Base-by-base conservation (phyloP, 2,113 vertebrate genomes). In the Sinocyclocheilus rhinocerous region DNA sequence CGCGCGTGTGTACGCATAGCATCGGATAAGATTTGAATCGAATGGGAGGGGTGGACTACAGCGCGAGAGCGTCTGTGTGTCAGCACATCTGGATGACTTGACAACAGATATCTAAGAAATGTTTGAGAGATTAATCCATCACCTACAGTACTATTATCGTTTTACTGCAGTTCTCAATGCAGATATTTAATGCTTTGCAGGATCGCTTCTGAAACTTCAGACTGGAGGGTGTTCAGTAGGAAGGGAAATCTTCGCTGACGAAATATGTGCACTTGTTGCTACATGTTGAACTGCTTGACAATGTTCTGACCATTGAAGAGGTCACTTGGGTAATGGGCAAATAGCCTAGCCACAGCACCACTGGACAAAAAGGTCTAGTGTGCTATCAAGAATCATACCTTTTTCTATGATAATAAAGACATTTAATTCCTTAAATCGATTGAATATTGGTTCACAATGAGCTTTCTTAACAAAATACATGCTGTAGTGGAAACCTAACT, bases 11-110 rank as follows among this genome's bases (percentile, higher is more conserved):
- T 12, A 86, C 87, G 73, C 88, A 50, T 86, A 85, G 73, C 88
- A 50, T 86, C 82, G 83, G 70, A 80, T 80, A 80, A 72, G 78
- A 86, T 88, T 88, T 86, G 89, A 89, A 84, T 76, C 70, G 84
- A 86, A 83, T 61, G 76, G 84, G 76, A 82, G 83, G 69, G 69
- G 90, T 73, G 36, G 42, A 45, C 9, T 45, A 42, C 42, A 42
- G 42, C 42, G 42, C 42, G 10, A 45, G 42, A 86, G 18, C 81
- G 73, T 33, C 84, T 24, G 57, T 81, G 80, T 82, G 24, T 76
- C 61, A 82, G 80, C 61, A 33, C 80, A 82, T 69, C 63, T 82
- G 42, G 42, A 50, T 9, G 61, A 20, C 22, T 80, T 20, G 55
- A 39, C 61, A 81, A 6, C 77, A 48, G 36, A 76, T 24, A 26